Conservation (phyloP, 2,888 invertebrate genomes). For the Spicauda simplicius region DNA sequence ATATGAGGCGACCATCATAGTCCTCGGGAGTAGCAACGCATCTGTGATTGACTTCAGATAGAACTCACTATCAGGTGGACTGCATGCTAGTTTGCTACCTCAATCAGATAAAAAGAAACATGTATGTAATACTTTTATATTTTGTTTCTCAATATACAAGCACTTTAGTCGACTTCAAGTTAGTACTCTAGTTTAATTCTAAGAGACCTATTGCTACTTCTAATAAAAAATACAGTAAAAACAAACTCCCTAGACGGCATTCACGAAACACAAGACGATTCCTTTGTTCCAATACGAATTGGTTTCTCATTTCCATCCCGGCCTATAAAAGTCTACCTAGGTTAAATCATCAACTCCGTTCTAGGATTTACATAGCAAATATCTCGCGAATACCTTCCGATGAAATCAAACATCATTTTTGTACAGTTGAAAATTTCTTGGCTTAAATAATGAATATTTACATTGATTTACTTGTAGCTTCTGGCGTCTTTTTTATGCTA, state of each 20-base stretch:
- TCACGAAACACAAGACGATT: not conserved
- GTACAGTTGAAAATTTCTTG: not conserved
- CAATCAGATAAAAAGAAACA: no score
- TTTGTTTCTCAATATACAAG: no score
- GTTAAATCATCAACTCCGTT: not conserved
- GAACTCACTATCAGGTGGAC: no score
- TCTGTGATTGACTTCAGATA: no score
- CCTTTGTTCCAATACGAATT: not conserved
- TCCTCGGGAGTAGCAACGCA: no score
- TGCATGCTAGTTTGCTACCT: no score
- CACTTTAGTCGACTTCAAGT: no score
- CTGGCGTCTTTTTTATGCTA: no score
- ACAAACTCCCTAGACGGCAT: not conserved
- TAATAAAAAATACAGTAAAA: not conserved
- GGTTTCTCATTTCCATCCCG: constrained; percentile 3
- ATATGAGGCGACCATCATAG: no score
- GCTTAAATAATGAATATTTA: constrained; percentile 7
- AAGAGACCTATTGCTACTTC: not conserved
- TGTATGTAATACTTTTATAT: no score
- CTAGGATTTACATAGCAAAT: constrained; percentile 21
- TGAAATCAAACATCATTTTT: constrained; percentile 6
- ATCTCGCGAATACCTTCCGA: constrained; percentile 2
- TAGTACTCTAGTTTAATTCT: no score
- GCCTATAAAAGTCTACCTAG: constrained; percentile 14
- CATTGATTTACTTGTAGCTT: not conserved